Percentiles rank a stretch among this genome's conserved stretches.
Evolutionary conservation across 2,797 vertebrate genomes (phyloP).

Genomic region (Eptatretus atami): DNA sequence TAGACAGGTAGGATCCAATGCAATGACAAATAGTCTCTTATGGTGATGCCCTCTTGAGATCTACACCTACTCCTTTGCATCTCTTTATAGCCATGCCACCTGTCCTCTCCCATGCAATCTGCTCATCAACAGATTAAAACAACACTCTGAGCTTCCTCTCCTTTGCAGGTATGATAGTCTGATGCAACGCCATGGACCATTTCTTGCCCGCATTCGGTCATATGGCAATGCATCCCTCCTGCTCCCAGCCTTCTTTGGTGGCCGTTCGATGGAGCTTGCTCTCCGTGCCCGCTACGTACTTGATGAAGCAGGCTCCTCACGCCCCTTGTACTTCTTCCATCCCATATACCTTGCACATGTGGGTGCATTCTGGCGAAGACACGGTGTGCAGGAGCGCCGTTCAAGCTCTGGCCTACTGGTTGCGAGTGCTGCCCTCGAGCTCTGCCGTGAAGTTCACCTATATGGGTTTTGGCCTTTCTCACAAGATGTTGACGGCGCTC

Average conservation of each 20-base stretch:
- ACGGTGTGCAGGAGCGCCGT: conserved; percentile 59
- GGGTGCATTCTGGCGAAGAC: conserved; percentile 68
- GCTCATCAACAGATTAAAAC: too few species aligned
- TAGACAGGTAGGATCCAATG: conserved; percentile 32
- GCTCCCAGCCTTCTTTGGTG: conserved; percentile 86
- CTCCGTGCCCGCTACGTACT: conserved; percentile 86
- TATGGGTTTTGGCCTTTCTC: conserved; percentile 96
- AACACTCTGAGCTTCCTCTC: too few species aligned
- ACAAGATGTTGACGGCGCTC: conserved; percentile 71
- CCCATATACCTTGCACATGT: conserved; percentile 77
- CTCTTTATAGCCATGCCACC: too few species aligned
- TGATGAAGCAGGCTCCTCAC: conserved; percentile 57
- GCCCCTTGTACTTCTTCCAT: conserved; percentile 70
- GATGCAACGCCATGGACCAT: conserved; percentile 85
- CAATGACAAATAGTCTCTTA: too few species aligned
- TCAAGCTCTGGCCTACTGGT: conserved; percentile 80
- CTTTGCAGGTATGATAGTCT: conserved; percentile 50
- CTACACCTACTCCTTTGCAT: too few species aligned
- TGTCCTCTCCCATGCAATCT: too few species aligned
- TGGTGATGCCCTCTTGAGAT: too few species aligned
- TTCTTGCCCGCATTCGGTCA: conserved; percentile 46
- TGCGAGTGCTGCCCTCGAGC: conserved; percentile 60
- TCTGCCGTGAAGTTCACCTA: conserved; percentile 82
- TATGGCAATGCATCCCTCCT: conserved; percentile 79
- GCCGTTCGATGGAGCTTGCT: conserved; percentile 71